Conservation (phyloP, 2,797 vertebrate species). For the Megaceryle alcyon region DNA sequence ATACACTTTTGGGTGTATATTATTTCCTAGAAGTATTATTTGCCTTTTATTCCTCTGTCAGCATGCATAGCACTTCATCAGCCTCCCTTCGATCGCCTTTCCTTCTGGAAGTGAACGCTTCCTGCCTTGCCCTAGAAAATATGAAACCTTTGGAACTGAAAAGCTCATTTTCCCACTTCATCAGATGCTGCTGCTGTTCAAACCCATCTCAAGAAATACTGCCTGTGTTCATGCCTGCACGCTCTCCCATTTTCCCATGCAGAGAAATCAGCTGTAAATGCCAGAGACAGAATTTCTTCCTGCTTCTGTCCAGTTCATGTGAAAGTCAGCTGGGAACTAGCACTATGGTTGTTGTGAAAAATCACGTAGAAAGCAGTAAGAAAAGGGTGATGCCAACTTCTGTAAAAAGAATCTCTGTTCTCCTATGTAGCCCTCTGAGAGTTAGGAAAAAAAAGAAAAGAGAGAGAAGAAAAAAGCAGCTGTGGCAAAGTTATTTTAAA, state of each 20-base stretch:
- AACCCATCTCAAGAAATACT: constrained; percentile 54
- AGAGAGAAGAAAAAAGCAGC: not conserved
- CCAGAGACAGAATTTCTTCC: constrained; percentile 49
- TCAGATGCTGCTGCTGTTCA: constrained; percentile 54
- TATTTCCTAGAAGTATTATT: not conserved
- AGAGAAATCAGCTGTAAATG: constrained; percentile 47
- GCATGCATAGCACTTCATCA: not conserved
- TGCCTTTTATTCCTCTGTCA: not conserved
- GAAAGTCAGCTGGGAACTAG: constrained; percentile 65
- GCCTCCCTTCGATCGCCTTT: not conserved
- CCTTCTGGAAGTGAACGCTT: constrained; percentile 24
- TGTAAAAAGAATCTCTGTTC: constrained; percentile 62
- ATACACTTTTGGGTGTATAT: not conserved
- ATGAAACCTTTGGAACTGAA: constrained; percentile 61
- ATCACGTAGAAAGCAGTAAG: constrained; percentile 55
- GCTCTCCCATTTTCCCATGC: constrained; percentile 54
- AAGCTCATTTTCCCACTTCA: constrained; percentile 56
- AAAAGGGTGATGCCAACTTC: constrained; percentile 32
- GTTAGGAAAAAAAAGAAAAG: not conserved
- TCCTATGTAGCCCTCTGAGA: not conserved
- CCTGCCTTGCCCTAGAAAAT: constrained; percentile 54
- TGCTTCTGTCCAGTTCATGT: constrained; percentile 61
- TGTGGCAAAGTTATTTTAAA: constrained; percentile 21
- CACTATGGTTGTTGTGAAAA: constrained; percentile 6
- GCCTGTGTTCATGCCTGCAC: constrained; percentile 43